phyloP scores from a whole-genome alignment of 1,140 invertebrate genomes.

The Dinoponera quadriceps region DNA sequence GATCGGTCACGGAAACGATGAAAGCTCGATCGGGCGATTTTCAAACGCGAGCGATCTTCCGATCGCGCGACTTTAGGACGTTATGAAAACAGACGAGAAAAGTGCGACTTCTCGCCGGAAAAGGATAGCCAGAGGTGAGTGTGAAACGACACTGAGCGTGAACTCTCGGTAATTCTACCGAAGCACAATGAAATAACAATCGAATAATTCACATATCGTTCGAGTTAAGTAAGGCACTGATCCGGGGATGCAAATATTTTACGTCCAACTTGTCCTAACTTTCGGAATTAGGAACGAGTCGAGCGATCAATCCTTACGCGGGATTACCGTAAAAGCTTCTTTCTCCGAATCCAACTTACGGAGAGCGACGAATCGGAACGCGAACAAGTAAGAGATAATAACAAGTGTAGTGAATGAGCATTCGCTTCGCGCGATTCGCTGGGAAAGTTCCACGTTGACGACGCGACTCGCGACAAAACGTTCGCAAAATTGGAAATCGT shows the following conservation, averaged over 20 bases:
- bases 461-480: slow-evolving; percentile 54
- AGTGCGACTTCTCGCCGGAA: slow-evolving; percentile 57
- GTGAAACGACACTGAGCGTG: slow-evolving; percentile 19
- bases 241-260: slow-evolving; percentile 33
- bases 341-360: background rate
- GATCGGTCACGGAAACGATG: slow-evolving; percentile 10
- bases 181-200: slow-evolving; percentile 19
- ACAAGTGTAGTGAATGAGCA: slow-evolving; percentile 22
- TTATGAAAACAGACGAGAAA: slow-evolving; percentile 61
- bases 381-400: slow-evolving; percentile 5
- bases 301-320: slow-evolving; percentile 30
- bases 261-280: slow-evolving; percentile 42
- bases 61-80: slow-evolving; percentile 22
- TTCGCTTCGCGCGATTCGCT: slow-evolving; percentile 12
- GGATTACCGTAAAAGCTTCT: background rate
- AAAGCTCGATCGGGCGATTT: slow-evolving; percentile 32
- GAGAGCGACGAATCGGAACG: background rate
- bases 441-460: slow-evolving; percentile 30
- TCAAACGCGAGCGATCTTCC: background rate
- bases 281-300: slow-evolving; percentile 34
- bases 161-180: slow-evolving; percentile 24
- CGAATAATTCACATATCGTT: slow-evolving; percentile 24
- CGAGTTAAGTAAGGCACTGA: slow-evolving; percentile 38
- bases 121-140: slow-evolving; percentile 26
- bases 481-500: slow-evolving; percentile 63